Base-by-base conservation (phyloP, 2,797 vertebrate species). In the Pantherophis vulpinus region DNA sequence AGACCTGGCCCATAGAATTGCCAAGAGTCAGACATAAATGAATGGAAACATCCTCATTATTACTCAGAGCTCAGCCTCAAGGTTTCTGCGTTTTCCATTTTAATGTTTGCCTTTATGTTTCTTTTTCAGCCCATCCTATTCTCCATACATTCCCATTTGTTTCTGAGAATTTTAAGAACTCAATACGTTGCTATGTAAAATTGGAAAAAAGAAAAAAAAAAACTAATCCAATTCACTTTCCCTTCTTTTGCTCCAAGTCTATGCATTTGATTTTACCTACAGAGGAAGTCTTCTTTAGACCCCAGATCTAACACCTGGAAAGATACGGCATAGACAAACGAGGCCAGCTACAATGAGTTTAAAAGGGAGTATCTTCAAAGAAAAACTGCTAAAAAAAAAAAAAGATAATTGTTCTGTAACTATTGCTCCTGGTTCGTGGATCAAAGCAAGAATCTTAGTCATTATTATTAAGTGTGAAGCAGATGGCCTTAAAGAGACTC, bases 391-490 rank as follows among this genome's bases (percentile, higher is more conserved):
- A 8, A 2, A 18, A 94, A 95, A 95, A 87, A 87, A 94, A 95
- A 87, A 94, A 96, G 94, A 83, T 90, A 59, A 93, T 74, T 88
- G 93, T 92, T 91, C n/a, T 51, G 60, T 74, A 91, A 55, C 83
- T 87, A 90, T 86, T 55, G 54, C 47, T 51, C 91, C 56, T 92
- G 94, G 79, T 93, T 18, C 94, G 93, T 61, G 94, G 88, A 96
- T 97, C 95, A 96, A 97, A 97, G 96, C 13, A 51, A 94, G 95
- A 74, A 93, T 91, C 94, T 95, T 70, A 90, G 94, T 88, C 92
- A 0, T 55, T 13, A 66, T 60, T 89, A 47, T 32, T 66, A 74
- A 89, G 47, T 25, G 86, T 70, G 58, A 94, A 93, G 51, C 54
- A 56, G 0, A 42, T 11, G 1, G 86, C 56, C 54, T 42, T 42